A percentile compares a stretch with the other conserved stretches of the same genome.
Evolutionary conservation across 1,140 invertebrate species (phyloP).

Genomic region (Choristoneura fumiferana): DNA sequence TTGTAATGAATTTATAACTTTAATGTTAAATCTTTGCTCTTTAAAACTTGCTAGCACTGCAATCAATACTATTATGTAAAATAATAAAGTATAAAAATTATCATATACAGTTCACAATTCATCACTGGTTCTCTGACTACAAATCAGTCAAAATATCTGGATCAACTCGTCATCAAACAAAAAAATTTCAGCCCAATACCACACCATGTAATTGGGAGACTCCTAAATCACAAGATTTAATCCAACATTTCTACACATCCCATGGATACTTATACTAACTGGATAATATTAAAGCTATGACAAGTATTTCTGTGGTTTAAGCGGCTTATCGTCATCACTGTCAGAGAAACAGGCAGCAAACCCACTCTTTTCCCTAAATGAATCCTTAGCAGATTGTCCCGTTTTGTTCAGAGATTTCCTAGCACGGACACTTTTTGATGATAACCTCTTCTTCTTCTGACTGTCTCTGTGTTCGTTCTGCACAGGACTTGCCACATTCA

Average conservation of each 20-base stretch:
- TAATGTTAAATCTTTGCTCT: too few relatives aligned
- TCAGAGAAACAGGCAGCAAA: slow-evolving; percentile 66
- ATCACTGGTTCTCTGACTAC: too few relatives aligned
- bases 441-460: slow-evolving; percentile 16
- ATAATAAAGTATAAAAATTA: too few relatives aligned
- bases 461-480: slow-evolving; percentile 24
- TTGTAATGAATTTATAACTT: too few relatives aligned
- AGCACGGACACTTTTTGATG: slow-evolving; percentile 10
- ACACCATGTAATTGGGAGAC: too few relatives aligned
- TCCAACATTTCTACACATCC: slow-evolving; percentile 1
- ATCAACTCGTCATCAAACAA: too few relatives aligned
- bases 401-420: slow-evolving; percentile 38
- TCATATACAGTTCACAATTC: too few relatives aligned
- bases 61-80: too few relatives aligned
- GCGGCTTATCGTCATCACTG: slow-evolving; percentile 62
- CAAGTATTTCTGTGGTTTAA: slow-evolving; percentile 58
- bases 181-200: too few relatives aligned
- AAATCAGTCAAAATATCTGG: too few relatives aligned
- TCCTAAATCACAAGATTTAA: background rate
- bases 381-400: slow-evolving; percentile 36
- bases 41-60: too few relatives aligned
- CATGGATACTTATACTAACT: slow-evolving; percentile 12
- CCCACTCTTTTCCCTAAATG: slow-evolving; percentile 57
- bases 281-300: slow-evolving; percentile 40
- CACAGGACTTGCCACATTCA: slow-evolving; percentile 47